These are phyloP conservation scores for Oreocharis arfaki DNA, from an alignment of 2,113 vertebrate genomes.

Conservation along the genomic window DNA sequence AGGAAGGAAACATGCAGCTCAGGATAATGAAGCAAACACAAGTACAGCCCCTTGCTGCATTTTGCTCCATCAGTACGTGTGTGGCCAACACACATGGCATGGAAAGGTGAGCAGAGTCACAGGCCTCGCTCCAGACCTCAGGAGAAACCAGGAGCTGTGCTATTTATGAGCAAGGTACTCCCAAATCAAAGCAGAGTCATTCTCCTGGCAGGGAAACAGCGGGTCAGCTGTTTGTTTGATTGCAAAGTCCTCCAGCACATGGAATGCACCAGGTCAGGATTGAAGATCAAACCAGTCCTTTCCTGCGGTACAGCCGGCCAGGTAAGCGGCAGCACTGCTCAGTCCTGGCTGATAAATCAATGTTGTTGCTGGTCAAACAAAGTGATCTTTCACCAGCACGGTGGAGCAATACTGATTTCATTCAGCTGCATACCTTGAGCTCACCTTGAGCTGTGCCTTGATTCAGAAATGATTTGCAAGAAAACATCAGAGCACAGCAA, in stretches of 20 bases:
- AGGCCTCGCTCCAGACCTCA: neutral
- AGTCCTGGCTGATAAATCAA: neutral
- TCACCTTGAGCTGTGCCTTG: neutral
- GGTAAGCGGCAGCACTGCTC: neutral
- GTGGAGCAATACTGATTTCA: neutral
- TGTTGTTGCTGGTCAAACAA: neutral
- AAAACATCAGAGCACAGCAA: neutral
- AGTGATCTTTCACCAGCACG: neutral
- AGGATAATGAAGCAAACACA: neutral
- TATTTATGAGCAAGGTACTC: neutral
- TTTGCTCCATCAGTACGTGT: neutral
- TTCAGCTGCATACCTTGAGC: neutral
- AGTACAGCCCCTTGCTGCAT: rapidly evolving
- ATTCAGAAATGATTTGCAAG: neutral
- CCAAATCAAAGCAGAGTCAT: neutral
- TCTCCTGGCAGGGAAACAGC: neutral
- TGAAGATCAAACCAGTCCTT: neutral
- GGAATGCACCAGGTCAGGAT: neutral
- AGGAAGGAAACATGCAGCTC: neutral
- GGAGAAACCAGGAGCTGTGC: neutral
- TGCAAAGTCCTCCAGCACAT: neutral
- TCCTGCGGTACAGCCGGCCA: neutral
- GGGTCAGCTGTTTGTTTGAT: neutral
- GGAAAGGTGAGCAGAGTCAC: neutral
- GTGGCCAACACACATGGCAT: rapidly evolving